phyloP scores from a whole-genome alignment of 2,888 invertebrate species.

The Ophioninae sp. region DNA sequence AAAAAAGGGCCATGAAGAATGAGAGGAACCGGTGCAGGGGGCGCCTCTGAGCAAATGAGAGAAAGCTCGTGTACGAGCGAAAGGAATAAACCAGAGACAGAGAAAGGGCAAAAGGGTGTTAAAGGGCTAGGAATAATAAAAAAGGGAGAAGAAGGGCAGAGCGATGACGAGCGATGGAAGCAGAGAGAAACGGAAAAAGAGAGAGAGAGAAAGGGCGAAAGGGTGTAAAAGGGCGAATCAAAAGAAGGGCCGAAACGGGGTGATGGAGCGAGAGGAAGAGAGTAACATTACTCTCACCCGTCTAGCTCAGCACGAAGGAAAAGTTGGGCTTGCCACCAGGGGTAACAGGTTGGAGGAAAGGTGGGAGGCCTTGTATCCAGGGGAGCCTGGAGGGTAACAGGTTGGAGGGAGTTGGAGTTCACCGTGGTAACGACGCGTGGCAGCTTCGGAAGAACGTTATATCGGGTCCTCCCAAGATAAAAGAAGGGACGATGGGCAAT shows the following conservation, averaged over 20 bases:
- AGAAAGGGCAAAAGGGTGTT: neutral
- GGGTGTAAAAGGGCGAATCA: too few relatives aligned
- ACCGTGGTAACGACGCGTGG: slow-evolving; percentile 56
- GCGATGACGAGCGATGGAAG: too few relatives aligned
- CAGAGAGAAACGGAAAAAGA: too few relatives aligned
- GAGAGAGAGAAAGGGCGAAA: too few relatives aligned
- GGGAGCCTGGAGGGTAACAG: slow-evolving; percentile 34
- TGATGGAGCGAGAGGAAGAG: slow-evolving; percentile 15
- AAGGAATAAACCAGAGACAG: neutral
- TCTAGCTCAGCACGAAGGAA: slow-evolving; percentile 50
- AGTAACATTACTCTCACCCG: slow-evolving; percentile 51
- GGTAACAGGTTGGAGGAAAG: slow-evolving; percentile 54
- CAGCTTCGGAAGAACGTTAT: slow-evolving; percentile 44
- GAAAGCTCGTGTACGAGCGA: too few relatives aligned
- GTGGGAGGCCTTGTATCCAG: neutral
- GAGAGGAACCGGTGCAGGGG: too few relatives aligned
- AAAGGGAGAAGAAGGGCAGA: too few relatives aligned
- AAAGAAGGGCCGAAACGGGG: slow-evolving; percentile 9
- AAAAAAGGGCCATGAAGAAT: too few relatives aligned
- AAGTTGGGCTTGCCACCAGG: slow-evolving; percentile 53
- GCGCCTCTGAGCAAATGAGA: too few relatives aligned
- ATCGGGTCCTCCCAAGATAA: slow-evolving; percentile 19
- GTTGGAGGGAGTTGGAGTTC: slow-evolving; percentile 40
- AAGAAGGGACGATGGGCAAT: neutral
- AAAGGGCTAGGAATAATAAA: too few relatives aligned